Evolutionary conservation across 2,113 vertebrate species (phyloP), one percentile per base, ranked within the genome.

Genomic region (Camelus bactrianus): DNA sequence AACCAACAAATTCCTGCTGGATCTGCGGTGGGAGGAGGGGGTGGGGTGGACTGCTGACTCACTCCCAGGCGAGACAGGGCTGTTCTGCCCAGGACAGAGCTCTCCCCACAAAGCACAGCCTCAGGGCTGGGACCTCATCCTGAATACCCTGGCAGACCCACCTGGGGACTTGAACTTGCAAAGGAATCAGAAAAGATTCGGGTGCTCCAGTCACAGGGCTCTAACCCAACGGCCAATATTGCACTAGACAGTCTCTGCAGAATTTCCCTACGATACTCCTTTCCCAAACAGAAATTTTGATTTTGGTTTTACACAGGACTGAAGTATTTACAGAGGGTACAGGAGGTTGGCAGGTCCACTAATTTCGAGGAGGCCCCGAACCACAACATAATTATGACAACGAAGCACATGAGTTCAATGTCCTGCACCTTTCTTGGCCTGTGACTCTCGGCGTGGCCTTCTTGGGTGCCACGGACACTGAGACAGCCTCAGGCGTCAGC

Each of bases 31-130:
- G 38, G 38, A 42, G 38, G 38, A 42, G 38, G 38, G 76, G 75
- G 70, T 9, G 42, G 50, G 2, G 15, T 0, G 38, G 85, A 81
- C 88, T 95, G 96, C 97, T 95, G 96, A 93, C 35, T 93, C 91
- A 67, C 93, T 54, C 54, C n/a, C 0, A 0, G 26, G 64, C 75
- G 4, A 1, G 67, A 86, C 85, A 17, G n/a, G 8, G 77, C 95
- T 26, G 8, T 48, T 73, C 65, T 12, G 42, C 77, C 13, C 5
- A 19, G 82, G 88, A 69, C 56, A 42, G 32, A 60, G 89, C 20
- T 1, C 0, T 14, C 20, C 2, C 0, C 11, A 73, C 54, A 8
- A 5, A 77, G 54, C 82, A 24, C 0, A 13, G 75, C 48, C 75
- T 28, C 7, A 9, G 75, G 15, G 10, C 2, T 0, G 10, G 42